These are phyloP conservation scores for Neogale vison DNA, from an alignment of 2,113 vertebrate species.

Conservation along the genomic window DNA sequence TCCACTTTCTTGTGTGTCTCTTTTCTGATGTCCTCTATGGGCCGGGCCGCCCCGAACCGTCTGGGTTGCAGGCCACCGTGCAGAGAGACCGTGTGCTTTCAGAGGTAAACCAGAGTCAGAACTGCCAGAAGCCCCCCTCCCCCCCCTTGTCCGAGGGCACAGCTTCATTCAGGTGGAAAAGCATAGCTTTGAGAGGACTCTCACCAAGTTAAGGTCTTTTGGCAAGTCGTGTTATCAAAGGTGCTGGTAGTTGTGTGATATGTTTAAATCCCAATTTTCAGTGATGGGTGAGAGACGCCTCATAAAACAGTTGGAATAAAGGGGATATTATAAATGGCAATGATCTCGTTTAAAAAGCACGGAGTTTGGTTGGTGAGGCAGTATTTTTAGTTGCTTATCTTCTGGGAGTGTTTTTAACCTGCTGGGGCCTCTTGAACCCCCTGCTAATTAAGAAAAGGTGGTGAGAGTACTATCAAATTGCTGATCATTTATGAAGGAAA, in stretches of 20 bases:
- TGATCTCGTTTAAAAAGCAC: background rate
- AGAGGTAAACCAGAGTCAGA: background rate
- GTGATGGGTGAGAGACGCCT: background rate
- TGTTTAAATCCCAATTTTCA: background rate
- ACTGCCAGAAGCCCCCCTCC: background rate
- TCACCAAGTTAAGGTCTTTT: background rate
- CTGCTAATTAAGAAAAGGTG: conserved; percentile 59
- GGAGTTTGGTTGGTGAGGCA: conserved; percentile 23
- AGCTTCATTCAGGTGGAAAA: conserved; percentile 8
- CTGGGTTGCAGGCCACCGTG: background rate
- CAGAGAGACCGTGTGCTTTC: background rate
- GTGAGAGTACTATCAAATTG: conserved; percentile 55
- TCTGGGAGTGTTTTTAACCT: conserved; percentile 50
- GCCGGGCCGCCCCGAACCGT: background rate
- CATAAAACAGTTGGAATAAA: background rate
- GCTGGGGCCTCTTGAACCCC: conserved; percentile 30
- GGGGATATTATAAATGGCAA: conserved; percentile 12
- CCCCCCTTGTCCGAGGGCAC: background rate
- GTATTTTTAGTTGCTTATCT: conserved; percentile 55
- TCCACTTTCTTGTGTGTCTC: conserved; percentile 62
- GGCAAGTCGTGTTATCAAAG: conserved; percentile 40
- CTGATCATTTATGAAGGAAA: conserved; percentile 53
- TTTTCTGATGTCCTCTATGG: background rate
- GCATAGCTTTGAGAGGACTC: background rate
- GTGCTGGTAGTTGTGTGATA: background rate